Evolutionary conservation across 1,140 invertebrate genomes (phyloP).

Genomic region (Mycetomoellerius zeteki): DNA sequence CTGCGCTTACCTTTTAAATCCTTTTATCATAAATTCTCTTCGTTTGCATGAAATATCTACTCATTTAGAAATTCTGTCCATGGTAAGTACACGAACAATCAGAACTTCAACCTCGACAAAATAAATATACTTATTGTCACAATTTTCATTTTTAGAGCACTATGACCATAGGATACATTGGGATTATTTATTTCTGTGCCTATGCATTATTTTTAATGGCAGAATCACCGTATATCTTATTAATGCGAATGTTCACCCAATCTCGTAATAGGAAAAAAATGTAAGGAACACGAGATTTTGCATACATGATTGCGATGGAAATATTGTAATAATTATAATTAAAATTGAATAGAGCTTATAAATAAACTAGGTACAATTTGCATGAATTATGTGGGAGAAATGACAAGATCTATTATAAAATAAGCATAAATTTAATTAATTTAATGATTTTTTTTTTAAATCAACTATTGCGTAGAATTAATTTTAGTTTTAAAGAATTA

Average conservation of each 20-base stretch:
- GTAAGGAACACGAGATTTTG: slow-evolving; percentile 12
- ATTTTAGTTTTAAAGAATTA: no score
- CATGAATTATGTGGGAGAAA: slow-evolving; percentile 12
- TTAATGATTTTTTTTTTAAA: no score
- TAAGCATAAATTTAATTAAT: no score
- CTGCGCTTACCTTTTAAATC: no score
- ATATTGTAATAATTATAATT: slow-evolving; percentile 1
- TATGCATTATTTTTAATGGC: slow-evolving; percentile 78
- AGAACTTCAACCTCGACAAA: neutral
- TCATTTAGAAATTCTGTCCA: no score
- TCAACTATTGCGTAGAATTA: no score
- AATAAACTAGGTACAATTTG: neutral
- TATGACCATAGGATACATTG: slow-evolving; percentile 71
- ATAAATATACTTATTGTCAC: neutral
- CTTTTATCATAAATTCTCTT: no score
- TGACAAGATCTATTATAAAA: no score
- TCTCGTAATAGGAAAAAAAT: slow-evolving; percentile 25
- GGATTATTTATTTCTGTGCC: slow-evolving; percentile 76
- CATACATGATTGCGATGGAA: neutral
- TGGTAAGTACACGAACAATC: no score
- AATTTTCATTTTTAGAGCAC: slow-evolving; percentile 69
- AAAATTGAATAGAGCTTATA: slow-evolving; percentile 5
- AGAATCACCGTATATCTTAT: slow-evolving; percentile 81
- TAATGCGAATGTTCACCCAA: slow-evolving; percentile 74
- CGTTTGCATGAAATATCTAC: no score